Base-by-base conservation (phyloP, 1,140 invertebrate genomes). In the Brachionus angularis region DNA sequence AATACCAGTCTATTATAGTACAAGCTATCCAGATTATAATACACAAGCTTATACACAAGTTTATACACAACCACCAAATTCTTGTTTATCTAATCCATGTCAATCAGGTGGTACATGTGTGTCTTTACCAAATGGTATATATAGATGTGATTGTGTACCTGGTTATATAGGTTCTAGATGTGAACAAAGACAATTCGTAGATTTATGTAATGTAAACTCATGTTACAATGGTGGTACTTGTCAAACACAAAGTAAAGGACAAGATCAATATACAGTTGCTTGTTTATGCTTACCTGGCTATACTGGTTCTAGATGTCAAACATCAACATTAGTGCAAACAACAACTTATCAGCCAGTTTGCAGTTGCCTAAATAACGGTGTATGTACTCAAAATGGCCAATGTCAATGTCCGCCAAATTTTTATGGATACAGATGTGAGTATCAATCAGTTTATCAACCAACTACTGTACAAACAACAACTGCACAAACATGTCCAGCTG, bases 71-170 rank as follows among this genome's bases (percentile, higher is more conserved):
- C 29, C 42, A 31, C 46, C 34, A 12, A 39, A 70, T 42, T 12
- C 42, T n/a, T 70, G 67, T 42, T 52, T 21, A 25, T 16, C 27
- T 5, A 50, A 34, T 21, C 67, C 67, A 47, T 70, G 67, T 18
- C 25, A 50, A 39, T 39, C 36, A 27, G 46, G 46, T 23, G 67
- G 39, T 16, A 70, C 67, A 27, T 70, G 67, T 50, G 74, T 73
- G 33, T 74, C n/a, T n/a, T n/a, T n/a, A n/a, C n/a, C 62, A 25
- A 39, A n/a, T 39, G 67, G 67, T 21, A 27, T 16, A n/a, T 97
- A 91, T 79, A 90, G 89, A 29, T 97, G 93, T 78, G 86, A 88
- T 14, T 96, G 94, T 80, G 85, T 86, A 34, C 84, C 86, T 1
- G 91, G 91, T 16, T 80, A 76, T 74, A 72, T 67, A 8, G 79